Percentiles rank a stretch among this genome's conserved stretches.
Conservation (phyloP, 2,888 invertebrate genomes). For the Sphecodes monilicornis region DNA sequence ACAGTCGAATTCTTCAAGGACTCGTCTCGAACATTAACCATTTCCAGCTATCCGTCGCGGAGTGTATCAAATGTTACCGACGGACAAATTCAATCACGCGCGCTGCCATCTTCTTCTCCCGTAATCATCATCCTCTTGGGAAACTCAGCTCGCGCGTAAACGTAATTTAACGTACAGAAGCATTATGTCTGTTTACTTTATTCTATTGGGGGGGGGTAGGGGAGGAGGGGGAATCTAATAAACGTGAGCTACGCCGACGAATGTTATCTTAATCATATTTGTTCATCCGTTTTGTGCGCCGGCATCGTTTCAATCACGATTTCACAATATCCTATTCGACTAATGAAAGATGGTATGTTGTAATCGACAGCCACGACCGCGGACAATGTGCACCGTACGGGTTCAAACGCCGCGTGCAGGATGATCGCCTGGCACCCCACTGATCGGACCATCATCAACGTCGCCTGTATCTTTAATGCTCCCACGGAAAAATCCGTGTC, state of each 20-base stretch:
- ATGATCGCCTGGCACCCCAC: constrained; percentile 21
- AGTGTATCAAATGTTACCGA: background rate
- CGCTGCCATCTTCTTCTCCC: background rate
- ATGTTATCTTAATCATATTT: constrained; percentile 35
- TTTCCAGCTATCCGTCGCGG: background rate
- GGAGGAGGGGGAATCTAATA: background rate
- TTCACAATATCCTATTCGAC: constrained; percentile 28
- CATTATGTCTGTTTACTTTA: constrained; percentile 13
- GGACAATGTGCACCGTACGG: constrained; percentile 18
- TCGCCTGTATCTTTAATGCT: constrained; percentile 3
- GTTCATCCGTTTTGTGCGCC: constrained; percentile 8
- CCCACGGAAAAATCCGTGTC: background rate
- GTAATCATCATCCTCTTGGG: background rate
- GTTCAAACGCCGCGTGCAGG: constrained; percentile 17
- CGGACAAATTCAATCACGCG: constrained; percentile 17
- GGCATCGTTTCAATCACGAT: constrained; percentile 25
- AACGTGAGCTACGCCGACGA: background rate
- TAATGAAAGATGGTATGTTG: constrained; percentile 31
- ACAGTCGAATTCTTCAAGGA: background rate
- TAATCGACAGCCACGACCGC: constrained; percentile 15
- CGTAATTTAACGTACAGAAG: constrained; percentile 3
- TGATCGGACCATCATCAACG: constrained; percentile 22
- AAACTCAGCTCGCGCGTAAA: background rate
- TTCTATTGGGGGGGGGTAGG: background rate
- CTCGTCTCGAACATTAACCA: constrained; percentile 1